A percentile compares a stretch with the other conserved stretches of the same genome.
Evolutionary conservation across 2,797 vertebrate genomes (phyloP).

Genomic region (Clarias laeviceps): DNA sequence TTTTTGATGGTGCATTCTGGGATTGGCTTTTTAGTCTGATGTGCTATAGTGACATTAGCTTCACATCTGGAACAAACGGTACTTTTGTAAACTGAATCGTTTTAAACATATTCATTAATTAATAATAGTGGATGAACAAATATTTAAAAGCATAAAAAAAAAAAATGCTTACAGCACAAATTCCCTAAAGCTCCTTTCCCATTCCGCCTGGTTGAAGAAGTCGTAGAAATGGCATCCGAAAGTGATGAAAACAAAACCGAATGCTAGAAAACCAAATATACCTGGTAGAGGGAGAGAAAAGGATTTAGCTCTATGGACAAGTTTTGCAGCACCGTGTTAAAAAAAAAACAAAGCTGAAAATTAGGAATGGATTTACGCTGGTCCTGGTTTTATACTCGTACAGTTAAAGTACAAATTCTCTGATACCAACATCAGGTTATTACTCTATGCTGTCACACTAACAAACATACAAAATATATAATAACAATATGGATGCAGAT

Average conservation of each 20-base stretch:
- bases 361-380: neutral
- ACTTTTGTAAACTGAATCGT: neutral
- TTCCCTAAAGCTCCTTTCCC: constrained; percentile 97
- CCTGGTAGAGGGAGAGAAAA: constrained; percentile 69
- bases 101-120: neutral
- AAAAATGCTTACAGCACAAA: constrained; percentile 87
- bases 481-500: too few relatives aligned
- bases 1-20: constrained; percentile 97
- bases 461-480: neutral
- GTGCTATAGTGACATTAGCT: constrained; percentile 95
- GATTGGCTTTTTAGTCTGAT: constrained; percentile 92
- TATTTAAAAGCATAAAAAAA: neutral
- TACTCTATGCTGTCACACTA: too few relatives aligned
- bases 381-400: neutral
- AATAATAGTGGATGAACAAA: neutral
- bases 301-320: neutral
- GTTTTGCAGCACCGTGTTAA: too few relatives aligned
- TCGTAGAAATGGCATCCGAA: constrained; percentile 98
- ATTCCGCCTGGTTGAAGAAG: constrained; percentile 98
- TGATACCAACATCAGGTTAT: too few relatives aligned
- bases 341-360: neutral
- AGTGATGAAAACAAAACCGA: constrained; percentile 95
- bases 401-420: neutral
- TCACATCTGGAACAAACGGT: constrained; percentile 80
- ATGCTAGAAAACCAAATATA: constrained; percentile 96